A percentile compares a stretch with the other conserved stretches of the same genome.
These are phyloP conservation scores for Polyodon spathula DNA, from an alignment of 2,113 vertebrate species.

Conservation along the genomic window DNA sequence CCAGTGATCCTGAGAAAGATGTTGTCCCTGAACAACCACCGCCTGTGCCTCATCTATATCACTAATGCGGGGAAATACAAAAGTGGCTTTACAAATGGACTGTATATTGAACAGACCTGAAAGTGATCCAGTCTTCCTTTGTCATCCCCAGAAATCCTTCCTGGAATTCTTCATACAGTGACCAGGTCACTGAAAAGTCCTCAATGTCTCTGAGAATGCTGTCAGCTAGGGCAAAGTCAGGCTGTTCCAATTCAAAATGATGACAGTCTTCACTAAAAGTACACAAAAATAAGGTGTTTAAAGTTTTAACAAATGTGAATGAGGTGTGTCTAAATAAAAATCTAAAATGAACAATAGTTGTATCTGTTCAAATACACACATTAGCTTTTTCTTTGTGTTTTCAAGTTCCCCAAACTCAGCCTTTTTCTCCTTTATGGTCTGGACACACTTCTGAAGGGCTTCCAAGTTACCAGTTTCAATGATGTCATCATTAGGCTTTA, in stretches of 20 bases:
- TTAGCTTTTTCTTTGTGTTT: constrained; percentile 63
- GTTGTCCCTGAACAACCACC: too few relatives aligned
- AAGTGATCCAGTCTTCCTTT: constrained; percentile 90
- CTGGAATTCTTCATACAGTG: constrained; percentile 84
- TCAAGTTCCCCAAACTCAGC: constrained; percentile 86
- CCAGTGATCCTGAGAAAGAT: too few relatives aligned
- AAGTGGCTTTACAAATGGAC: too few relatives aligned
- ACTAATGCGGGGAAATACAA: too few relatives aligned
- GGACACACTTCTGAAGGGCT: constrained; percentile 68
- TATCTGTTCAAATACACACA: constrained; percentile 50
- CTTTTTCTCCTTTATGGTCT: constrained; percentile 82
- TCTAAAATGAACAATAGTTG: not conserved
- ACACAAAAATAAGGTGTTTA: constrained; percentile 7
- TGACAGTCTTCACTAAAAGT: constrained; percentile 74
- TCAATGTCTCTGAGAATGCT: constrained; percentile 70
- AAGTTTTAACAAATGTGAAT: not conserved
- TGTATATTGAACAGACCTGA: constrained; percentile 59
- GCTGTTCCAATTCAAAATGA: constrained; percentile 78
- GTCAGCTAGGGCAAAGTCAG: constrained; percentile 69
- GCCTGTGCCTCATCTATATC: too few relatives aligned
- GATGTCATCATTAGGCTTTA: constrained; percentile 79
- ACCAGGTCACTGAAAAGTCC: constrained; percentile 68
- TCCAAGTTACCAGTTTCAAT: constrained; percentile 70
- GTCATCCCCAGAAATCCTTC: constrained; percentile 74
- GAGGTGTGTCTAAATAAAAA: constrained; percentile 12